A percentile compares a stretch with the other conserved stretches of the same genome.
These are phyloP conservation scores for Nematopogon swammerdamellus DNA, from an alignment of 2,888 invertebrate genomes.

Conservation along the genomic window DNA sequence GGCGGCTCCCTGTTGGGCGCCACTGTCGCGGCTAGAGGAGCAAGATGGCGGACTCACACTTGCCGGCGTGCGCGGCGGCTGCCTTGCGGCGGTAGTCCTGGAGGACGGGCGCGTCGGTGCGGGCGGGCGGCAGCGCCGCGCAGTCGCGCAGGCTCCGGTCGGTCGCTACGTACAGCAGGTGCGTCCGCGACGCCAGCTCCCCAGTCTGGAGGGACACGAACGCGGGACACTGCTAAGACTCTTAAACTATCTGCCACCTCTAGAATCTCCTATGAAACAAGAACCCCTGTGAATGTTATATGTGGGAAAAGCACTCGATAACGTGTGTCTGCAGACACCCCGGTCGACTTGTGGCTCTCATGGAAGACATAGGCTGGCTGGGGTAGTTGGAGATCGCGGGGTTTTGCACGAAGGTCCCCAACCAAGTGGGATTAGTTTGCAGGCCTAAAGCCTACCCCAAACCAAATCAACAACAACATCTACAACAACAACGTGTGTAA, in stretches of 20 bases:
- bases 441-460: too few relatives aligned
- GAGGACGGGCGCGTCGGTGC: slow-evolving; percentile 71
- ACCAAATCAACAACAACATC: too few relatives aligned
- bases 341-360: too few relatives aligned
- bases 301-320: neutral
- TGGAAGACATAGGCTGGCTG: too few relatives aligned
- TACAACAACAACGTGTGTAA: neutral
- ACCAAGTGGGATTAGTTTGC: too few relatives aligned
- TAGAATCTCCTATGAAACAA: neutral
- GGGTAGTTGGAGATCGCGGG: too few relatives aligned
- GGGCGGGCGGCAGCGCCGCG: slow-evolving; percentile 63
- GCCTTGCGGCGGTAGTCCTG: slow-evolving; percentile 69
- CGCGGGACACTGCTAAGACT: too few relatives aligned
- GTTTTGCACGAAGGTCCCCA: too few relatives aligned
- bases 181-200: slow-evolving; percentile 62
- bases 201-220: slow-evolving; percentile 32
- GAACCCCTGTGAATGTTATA: neutral
- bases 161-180: slow-evolving; percentile 71
- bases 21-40: too few relatives aligned
- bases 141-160: slow-evolving; percentile 79
- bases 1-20: too few relatives aligned
- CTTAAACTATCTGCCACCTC: too few relatives aligned
- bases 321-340: neutral
- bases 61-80: slow-evolving; percentile 16
- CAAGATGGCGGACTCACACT: neutral